These are phyloP conservation scores for Parasteatoda lunata DNA, from an alignment of 2,888 invertebrate species.

Conservation along the genomic window DNA sequence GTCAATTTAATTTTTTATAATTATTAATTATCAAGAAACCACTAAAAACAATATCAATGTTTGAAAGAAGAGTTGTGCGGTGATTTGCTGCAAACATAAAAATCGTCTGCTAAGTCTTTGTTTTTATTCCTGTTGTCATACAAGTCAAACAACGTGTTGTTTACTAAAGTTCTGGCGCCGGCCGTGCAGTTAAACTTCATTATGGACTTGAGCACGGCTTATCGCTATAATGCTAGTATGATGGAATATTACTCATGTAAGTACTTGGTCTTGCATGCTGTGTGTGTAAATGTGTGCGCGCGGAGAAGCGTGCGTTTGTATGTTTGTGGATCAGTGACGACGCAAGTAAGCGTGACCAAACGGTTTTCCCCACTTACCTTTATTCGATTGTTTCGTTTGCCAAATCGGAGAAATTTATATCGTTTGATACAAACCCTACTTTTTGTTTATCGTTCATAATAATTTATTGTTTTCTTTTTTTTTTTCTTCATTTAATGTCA, in stretches of 20 bases:
- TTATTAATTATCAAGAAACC: too few species aligned
- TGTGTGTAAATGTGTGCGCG: slow-evolving; percentile 20
- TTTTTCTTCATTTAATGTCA: too few species aligned
- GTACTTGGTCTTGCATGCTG: slow-evolving; percentile 68
- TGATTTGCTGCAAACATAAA: too few species aligned
- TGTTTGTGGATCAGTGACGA: slow-evolving; percentile 26
- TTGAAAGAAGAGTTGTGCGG: too few species aligned
- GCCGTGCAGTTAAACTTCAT: slow-evolving; percentile 60
- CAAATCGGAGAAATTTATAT: slow-evolving; percentile 16
- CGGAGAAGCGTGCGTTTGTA: slow-evolving; percentile 16
- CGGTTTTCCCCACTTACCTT: slow-evolving; percentile 20
- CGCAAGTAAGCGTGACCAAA: slow-evolving; percentile 20
- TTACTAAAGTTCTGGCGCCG: slow-evolving; percentile 56
- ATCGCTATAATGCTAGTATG: slow-evolving; percentile 97
- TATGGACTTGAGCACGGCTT: slow-evolving; percentile 94
- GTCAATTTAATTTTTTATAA: too few species aligned
- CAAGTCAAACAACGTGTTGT: slow-evolving; percentile 61
- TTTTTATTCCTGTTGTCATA: background rate
- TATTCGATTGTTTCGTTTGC: slow-evolving; percentile 6
- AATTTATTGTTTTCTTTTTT: background rate
- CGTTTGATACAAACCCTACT: slow-evolving; percentile 5
- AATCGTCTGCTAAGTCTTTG: too few species aligned
- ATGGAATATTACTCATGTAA: slow-evolving; percentile 96
- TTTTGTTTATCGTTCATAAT: slow-evolving; percentile 1
- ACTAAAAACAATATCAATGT: too few species aligned